Evolutionary conservation across 2,888 invertebrate species (phyloP), one percentile per base, ranked within the genome.

Genomic region (Penaeus monodon): DNA sequence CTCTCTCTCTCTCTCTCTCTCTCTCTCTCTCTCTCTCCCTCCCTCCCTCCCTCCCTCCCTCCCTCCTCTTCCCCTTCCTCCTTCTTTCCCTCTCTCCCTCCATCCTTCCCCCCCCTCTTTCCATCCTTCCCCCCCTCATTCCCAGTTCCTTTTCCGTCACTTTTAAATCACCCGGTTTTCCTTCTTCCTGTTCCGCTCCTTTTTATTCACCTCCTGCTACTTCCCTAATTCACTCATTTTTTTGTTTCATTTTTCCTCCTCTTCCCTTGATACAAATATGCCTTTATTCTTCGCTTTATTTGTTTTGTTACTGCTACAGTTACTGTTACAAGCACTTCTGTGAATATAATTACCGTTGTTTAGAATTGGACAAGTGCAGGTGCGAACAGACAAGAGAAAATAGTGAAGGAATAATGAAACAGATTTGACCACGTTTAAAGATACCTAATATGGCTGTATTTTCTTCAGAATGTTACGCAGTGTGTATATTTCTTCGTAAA

Each of bases 11-110:
- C 68, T 3, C 2, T n/a, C 29, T 14, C 1, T n/a, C 29, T n/a
- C 10, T 3, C 68, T 12, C 68, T n/a, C 24, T 14, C 44, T 22
- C 44, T 29, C 29, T 20, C 74, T 29, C 33, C n/a, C 29, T 74
- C 14, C 33, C 33, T 76, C 76, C 27, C 44, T 76, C 44, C 8
- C 74, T 38, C 74, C 38, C 44, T 66, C 81, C 66, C 64, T 79
- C 79, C 33, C 79, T 44, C 79, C 63, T 65, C 38, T 17, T 14
- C 44, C 49, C 49, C 76, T n/a, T 27, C 49, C 10, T 49, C 2
- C 14, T 49, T 24, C n/a, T 8, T 27, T 17, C 8, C 49, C 22
- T n/a, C 49, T 24, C 44, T n/a, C n/a, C 76, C 38, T 1, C 49
- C 49, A n/a, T n/a, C 24, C 76, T 24, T 49, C 44, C 24, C 49